Percentiles rank a stretch among this genome's conserved stretches.
phyloP scores from a whole-genome alignment of 2,888 invertebrate species.

The Drosophila prolongata region DNA sequence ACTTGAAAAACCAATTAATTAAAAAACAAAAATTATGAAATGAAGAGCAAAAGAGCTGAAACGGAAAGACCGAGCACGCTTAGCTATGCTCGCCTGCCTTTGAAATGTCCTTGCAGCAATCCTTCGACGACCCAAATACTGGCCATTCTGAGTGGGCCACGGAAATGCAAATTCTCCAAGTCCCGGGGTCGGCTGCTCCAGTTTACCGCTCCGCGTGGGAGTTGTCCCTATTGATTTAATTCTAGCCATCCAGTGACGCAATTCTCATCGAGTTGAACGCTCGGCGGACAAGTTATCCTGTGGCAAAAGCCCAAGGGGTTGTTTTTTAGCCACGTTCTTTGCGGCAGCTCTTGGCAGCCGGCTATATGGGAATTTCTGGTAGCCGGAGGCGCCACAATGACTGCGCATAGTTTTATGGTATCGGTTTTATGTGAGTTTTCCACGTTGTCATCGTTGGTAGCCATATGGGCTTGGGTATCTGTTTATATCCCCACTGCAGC shows the following conservation, averaged over 20 bases:
- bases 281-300: constrained; percentile 55
- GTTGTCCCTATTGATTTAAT: constrained; percentile 79
- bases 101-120: constrained; percentile 70
- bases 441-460: constrained; percentile 50
- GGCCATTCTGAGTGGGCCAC: constrained; percentile 36
- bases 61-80: constrained; percentile 36
- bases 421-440: constrained; percentile 42
- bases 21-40: constrained; percentile 64
- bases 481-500: constrained; percentile 49
- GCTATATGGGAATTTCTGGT: constrained; percentile 38
- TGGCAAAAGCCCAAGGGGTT: constrained; percentile 71
- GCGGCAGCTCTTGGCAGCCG: constrained; percentile 35
- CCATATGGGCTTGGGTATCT: constrained; percentile 39
- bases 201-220: constrained; percentile 61
- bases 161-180: constrained; percentile 65
- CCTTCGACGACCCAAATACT: constrained; percentile 60
- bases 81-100: constrained; percentile 61
- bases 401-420: constrained; percentile 76
- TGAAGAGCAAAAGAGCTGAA: constrained; percentile 18
- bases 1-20: constrained; percentile 67
- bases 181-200: constrained; percentile 51
- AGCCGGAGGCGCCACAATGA: constrained; percentile 67
- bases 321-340: constrained; percentile 53
- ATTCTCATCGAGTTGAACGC: constrained; percentile 70
- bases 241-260: constrained; percentile 69